Conservation (phyloP, 2,797 vertebrate genomes). For the Pygocentrus nattereri region DNA sequence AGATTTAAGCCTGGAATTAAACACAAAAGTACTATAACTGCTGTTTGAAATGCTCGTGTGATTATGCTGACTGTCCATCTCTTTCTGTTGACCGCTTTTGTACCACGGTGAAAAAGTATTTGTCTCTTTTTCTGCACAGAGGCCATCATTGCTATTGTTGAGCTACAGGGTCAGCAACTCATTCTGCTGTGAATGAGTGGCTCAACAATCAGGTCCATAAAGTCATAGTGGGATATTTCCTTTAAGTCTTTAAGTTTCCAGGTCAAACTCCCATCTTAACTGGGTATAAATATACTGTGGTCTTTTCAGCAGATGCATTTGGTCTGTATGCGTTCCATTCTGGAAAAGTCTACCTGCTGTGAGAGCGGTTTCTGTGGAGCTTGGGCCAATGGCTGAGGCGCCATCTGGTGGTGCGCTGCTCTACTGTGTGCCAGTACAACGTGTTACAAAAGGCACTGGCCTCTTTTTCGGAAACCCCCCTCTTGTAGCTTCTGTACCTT, state of each 20-base stretch:
- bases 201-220: not conserved
- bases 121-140: not conserved
- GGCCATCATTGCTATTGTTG: not conserved
- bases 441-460: not conserved
- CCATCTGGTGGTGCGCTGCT: conserved; percentile 71
- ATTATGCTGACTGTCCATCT: not conserved
- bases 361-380: not conserved
- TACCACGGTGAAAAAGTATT: not conserved
- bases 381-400: conserved; percentile 47
- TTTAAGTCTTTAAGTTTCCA: not conserved
- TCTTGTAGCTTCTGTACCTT: not conserved
- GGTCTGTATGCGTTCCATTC: not conserved
- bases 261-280: not conserved
- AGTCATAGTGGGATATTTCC: not conserved
- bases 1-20: too few species aligned
- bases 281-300: not conserved
- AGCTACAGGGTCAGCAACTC: not conserved
- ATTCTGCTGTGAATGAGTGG: not conserved
- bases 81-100: not conserved
- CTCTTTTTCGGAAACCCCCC: not conserved
- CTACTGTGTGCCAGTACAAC: not conserved
- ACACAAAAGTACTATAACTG: not conserved
- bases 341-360: not conserved
- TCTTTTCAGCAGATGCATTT: not conserved
- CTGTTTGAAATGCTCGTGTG: not conserved